Conservation (phyloP, 2,113 vertebrate species). For the Ammodytes marinus region DNA sequence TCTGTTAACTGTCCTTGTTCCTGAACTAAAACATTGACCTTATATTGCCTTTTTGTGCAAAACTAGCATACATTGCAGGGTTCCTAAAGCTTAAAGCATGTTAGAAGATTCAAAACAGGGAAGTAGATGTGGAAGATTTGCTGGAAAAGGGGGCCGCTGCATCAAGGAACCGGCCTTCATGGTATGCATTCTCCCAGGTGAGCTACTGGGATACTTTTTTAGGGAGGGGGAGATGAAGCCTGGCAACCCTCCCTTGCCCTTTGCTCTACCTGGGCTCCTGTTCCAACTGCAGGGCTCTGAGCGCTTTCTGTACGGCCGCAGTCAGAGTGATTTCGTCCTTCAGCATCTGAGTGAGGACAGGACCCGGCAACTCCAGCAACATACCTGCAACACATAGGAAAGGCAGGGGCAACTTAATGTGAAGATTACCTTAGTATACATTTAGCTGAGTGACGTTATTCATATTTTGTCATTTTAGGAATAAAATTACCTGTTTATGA, state of each 20-base stretch:
- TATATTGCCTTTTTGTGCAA: background rate
- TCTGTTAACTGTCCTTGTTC: background rate
- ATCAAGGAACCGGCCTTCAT: too few species aligned
- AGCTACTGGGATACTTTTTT: background rate
- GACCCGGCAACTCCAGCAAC: constrained; percentile 84
- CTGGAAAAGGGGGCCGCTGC: too few species aligned
- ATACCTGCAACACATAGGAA: constrained; percentile 77
- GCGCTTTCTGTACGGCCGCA: constrained; percentile 82
- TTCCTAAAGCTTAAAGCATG: too few species aligned
- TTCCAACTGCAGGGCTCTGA: constrained; percentile 72
- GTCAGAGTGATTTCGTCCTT: constrained; percentile 80
- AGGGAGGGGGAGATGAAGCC: background rate
- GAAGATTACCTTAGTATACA: background rate
- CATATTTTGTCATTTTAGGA: background rate
- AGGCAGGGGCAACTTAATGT: background rate
- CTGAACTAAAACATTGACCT: background rate
- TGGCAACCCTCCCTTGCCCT: background rate
- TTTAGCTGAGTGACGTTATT: background rate
- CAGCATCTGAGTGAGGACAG: constrained; percentile 81
- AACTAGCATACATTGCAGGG: background rate
- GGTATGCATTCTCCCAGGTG: too few species aligned
- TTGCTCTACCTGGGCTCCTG: constrained; percentile 64
- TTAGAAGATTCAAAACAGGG: too few species aligned
- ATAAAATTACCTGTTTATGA: background rate
- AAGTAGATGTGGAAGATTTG: too few species aligned